These are phyloP conservation scores for Cryptoprocta ferox DNA, from an alignment of 2,797 vertebrate species.

Conservation along the genomic window DNA sequence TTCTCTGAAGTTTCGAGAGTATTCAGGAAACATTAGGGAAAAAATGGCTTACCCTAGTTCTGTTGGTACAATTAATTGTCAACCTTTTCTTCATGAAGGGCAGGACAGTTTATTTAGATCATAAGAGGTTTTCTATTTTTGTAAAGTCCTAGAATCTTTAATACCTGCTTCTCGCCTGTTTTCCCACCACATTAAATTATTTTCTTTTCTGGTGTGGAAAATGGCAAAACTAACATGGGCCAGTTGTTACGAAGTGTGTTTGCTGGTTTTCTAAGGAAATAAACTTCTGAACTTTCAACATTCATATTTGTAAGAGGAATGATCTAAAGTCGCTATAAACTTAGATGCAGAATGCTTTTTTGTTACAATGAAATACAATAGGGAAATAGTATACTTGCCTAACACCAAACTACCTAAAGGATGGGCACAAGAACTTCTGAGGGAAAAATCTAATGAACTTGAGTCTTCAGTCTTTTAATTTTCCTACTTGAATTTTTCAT, in stretches of 20 bases:
- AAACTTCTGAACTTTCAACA: constrained; percentile 4
- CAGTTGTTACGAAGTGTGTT: constrained; percentile 30
- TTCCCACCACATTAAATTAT: constrained; percentile 37
- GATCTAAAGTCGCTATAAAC: constrained; percentile 3
- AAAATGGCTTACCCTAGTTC: neutral
- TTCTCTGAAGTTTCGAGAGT: neutral
- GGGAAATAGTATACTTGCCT: neutral
- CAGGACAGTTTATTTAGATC: neutral
- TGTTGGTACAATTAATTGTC: neutral
- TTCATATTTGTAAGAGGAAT: constrained; percentile 28
- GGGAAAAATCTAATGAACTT: constrained; percentile 10
- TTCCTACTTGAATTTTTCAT: neutral
- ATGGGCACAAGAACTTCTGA: neutral
- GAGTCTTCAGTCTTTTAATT: neutral
- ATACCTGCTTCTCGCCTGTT: neutral
- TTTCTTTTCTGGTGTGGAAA: constrained; percentile 56
- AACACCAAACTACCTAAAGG: constrained; percentile 22
- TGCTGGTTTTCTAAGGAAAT: neutral
- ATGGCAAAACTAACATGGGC: constrained; percentile 42
- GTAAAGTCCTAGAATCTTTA: neutral
- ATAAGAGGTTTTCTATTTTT: constrained; percentile 41
- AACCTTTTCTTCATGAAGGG: constrained; percentile 4
- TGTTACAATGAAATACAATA: constrained; percentile 6
- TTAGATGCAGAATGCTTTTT: constrained; percentile 37
- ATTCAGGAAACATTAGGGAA: neutral